These are phyloP conservation scores for Motacilla alba DNA, from an alignment of 2,113 vertebrate genomes.

Conservation along the genomic window DNA sequence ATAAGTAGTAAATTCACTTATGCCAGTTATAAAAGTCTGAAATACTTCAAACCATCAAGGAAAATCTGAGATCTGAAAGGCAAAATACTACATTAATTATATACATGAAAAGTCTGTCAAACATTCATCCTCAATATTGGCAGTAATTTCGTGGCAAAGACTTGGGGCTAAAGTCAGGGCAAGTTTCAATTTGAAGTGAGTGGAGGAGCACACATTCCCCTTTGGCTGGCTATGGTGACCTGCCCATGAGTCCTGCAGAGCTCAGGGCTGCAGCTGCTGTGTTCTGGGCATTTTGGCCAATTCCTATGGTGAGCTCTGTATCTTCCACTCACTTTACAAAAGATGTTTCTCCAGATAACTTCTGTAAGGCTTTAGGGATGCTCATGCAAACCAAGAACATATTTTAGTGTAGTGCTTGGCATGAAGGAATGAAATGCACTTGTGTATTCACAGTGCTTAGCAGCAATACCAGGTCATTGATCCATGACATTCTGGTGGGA, in stretches of 20 bases:
- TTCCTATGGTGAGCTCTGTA: rapidly evolving
- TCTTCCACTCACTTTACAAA: not conserved
- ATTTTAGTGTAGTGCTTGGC: not conserved
- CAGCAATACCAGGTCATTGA: no score
- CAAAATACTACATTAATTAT: not conserved
- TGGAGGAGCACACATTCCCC: not conserved
- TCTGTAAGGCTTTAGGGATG: not conserved
- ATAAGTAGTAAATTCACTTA: not conserved
- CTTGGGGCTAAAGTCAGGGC: not conserved
- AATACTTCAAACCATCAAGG: not conserved
- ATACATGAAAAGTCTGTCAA: not conserved
- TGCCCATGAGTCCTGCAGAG: rapidly evolving
- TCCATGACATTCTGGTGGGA: not conserved
- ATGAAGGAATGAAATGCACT: not conserved
- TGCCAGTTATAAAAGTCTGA: not conserved
- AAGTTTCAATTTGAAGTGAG: not conserved
- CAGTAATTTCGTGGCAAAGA: not conserved
- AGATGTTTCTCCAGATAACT: not conserved
- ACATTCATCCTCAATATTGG: not conserved
- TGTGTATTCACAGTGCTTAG: not conserved
- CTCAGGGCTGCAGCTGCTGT: not conserved
- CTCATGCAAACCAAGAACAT: not conserved
- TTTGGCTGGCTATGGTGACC: not conserved
- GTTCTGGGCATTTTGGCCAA: not conserved
- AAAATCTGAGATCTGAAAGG: not conserved